These are phyloP conservation scores for Chrysocyon brachyurus DNA, from an alignment of 2,797 vertebrate genomes.

Conservation along the genomic window DNA sequence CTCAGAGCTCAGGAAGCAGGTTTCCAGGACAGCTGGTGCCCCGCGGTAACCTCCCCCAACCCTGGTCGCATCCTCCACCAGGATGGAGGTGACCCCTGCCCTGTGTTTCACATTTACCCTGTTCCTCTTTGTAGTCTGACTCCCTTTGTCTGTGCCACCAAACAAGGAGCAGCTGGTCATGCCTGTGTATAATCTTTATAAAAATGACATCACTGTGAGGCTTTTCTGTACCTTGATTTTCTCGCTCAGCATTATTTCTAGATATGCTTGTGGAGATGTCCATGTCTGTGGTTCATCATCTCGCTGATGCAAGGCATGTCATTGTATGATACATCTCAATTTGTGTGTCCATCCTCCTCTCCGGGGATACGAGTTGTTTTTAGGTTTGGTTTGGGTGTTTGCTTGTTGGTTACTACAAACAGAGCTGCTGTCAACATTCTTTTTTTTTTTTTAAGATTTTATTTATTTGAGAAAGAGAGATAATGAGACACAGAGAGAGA, in stretches of 20 bases:
- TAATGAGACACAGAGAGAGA: too few relatives aligned
- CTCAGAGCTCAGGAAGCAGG: neutral
- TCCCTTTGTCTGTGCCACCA: neutral
- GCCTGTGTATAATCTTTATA: neutral
- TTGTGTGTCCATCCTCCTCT: neutral
- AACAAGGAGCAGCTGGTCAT: neutral
- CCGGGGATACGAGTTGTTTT: rapidly evolving
- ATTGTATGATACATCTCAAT: rapidly evolving
- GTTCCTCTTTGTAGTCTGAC: neutral
- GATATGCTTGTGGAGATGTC: rapidly evolving
- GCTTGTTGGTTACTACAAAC: neutral
- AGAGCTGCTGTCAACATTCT: neutral
- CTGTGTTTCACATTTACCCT: rapidly evolving
- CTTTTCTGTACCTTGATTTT: neutral
- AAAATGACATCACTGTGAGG: neutral
- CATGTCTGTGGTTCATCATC: rapidly evolving
- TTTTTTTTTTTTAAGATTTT: too few relatives aligned
- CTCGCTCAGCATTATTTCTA: neutral
- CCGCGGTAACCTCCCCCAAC: rapidly evolving
- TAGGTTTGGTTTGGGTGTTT: neutral
- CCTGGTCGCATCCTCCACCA: rapidly evolving
- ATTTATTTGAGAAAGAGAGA: too few relatives aligned
- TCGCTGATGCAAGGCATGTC: neutral
- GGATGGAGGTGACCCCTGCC: neutral
- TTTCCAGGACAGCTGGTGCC: neutral